Base-by-base conservation (phyloP, 2,888 invertebrate genomes). In the Eupithecia exiguata region DNA sequence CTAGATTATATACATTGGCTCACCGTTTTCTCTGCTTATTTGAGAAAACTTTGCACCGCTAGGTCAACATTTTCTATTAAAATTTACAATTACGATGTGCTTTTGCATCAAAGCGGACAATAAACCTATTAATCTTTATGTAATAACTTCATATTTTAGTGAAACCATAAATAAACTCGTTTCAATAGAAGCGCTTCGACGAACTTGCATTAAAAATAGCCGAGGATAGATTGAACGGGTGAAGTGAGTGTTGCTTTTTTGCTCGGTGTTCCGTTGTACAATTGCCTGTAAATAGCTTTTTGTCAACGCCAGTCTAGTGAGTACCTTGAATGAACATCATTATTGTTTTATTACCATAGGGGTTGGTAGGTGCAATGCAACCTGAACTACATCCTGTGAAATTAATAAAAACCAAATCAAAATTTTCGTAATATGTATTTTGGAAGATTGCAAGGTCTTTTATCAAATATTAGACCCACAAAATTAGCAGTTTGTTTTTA, bases 101-200 rank as follows among this genome's bases (percentile, higher is more conserved):
- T 69, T 76, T 79, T 71, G 76, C 76, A 75, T 77, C 68, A 36
- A 63, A 67, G 38, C 61, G 71, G 69, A 78, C 74, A 77, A 77
- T 77, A 77, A 72, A 76, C 66, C 75, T 75, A 77, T 78, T 74
- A 77, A 78, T 77, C 74, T 78, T 76, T 69, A 77, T 73, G 75
- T 78, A 78, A 78, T 76, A 80, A 77, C 76, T 78, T 77, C 71
- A 78, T 78, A 77, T 77, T 78, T 80, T 75, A 74, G 75, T 72
- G 69, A 61, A 72, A 71, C 69, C 66, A 73, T 77, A 78, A 74
- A 71, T 68, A 74, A 80, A 77, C 77, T 71, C 62, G 79, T 77
- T 77, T 68, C 62, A 69, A 75, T 71, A 68, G 69, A 75, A 72
- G 77, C 69, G 67, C 61, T 71, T 72, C 70, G 70, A 72, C 70